Base-by-base conservation (phyloP, 2,888 invertebrate genomes). In the Leptopilina myrica region DNA sequence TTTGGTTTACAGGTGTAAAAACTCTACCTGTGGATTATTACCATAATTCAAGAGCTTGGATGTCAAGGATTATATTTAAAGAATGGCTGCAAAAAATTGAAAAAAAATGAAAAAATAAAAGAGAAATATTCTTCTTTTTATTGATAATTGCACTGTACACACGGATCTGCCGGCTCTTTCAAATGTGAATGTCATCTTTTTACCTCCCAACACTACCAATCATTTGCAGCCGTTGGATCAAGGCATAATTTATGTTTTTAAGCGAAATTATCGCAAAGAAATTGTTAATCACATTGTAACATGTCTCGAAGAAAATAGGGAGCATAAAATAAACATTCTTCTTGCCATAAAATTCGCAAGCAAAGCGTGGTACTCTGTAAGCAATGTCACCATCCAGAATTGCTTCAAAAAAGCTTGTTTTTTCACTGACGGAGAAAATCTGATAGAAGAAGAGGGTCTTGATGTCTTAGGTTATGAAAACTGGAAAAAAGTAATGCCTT, bases 31-130 rank as follows among this genome's bases (percentile, higher is more conserved):
- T 87, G 33, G 83, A 80, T 26, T 90, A 89, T 82, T 84, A 84
- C 80, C 80, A 84, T 62, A 90, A 90, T 78, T 83, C 76, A 75
- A 90, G 80, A 79, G 86, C 89, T 33, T 90, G 90, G 90, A 91
- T 92, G 90, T 91, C 88, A 76, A 82, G 81, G 15, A 79, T 83
- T 80, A 76, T 89, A 59, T 87, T 86, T 66, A 56, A 20, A 56
- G 56, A 77, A 15, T 78, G 67, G 78, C 46, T 69, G 9, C 43
- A 11, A 69, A 69, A 33, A 43, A 43, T 78, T 59, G 49, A 78
- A 78, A 69, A 20, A 20, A 20, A 20, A 20, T 20, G 20, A 20
- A 20, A 20, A 20, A 20, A 20, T 1, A 20, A 20, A 78, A 69
- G 33, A 15, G 78, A 11, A 78, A 69, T 1, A 78, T 78, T 69